Evolutionary conservation across 2,888 invertebrate genomes (phyloP).

Genomic region (Aleiodes leptofemur): DNA sequence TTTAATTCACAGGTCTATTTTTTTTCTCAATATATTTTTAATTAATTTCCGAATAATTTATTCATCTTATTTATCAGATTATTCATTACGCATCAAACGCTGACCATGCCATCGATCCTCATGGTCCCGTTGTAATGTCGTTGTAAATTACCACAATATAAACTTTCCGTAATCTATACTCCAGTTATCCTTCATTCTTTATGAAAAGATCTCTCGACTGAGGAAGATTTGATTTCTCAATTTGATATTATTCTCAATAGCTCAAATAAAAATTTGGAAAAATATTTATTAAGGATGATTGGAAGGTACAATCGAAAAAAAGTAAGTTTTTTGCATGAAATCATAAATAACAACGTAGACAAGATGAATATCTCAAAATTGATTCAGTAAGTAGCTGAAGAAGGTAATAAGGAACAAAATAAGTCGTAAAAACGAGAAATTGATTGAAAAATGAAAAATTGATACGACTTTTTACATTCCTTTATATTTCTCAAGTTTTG

Average conservation of each 20-base stretch:
- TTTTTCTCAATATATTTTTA: not conserved
- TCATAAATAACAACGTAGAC: too few species aligned
- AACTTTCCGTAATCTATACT: conserved; percentile 44
- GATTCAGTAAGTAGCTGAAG: too few species aligned
- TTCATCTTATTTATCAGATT: not conserved
- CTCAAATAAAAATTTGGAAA: not conserved
- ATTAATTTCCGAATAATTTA: not conserved
- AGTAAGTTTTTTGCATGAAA: too few species aligned
- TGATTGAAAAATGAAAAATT: not conserved
- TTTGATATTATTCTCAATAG: not conserved
- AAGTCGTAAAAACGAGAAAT: not conserved
- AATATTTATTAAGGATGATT: too few species aligned
- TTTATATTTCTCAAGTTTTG: too few species aligned
- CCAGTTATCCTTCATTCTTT: conserved; percentile 34
- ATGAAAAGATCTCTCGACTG: not conserved
- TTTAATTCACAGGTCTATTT: too few species aligned
- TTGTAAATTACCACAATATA: conserved; percentile 29
- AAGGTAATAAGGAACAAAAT: too few species aligned
- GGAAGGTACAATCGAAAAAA: too few species aligned
- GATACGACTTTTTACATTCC: too few species aligned
- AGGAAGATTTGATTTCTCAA: conserved; percentile 12
- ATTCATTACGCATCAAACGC: not conserved
- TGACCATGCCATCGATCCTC: conserved; percentile 12
- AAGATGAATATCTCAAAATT: too few species aligned
- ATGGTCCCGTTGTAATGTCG: not conserved